A percentile compares a stretch with the other conserved stretches of the same genome.
Conservation (phyloP, 2,888 invertebrate species). For the Epiperipatus broadwayi region DNA sequence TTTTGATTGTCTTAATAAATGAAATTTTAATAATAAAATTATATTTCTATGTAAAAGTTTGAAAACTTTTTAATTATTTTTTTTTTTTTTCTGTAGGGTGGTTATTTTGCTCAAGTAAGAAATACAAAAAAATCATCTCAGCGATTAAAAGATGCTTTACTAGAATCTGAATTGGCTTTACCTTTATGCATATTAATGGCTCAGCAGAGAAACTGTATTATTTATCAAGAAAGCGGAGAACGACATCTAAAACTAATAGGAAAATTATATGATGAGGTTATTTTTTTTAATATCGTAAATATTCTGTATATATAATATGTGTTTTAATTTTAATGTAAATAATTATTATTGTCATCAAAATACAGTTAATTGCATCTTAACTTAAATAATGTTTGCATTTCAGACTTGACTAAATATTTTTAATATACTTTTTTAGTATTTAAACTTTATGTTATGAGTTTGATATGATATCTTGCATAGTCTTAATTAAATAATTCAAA, state of each 20-base stretch:
- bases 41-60: too few relatives aligned
- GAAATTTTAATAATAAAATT: too few relatives aligned
- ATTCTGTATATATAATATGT: background rate
- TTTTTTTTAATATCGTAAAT: too few relatives aligned
- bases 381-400: too few relatives aligned
- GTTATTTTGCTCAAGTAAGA: slow-evolving; percentile 87
- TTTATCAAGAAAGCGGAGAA: slow-evolving; percentile 53
- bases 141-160: slow-evolving; percentile 79
- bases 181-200: slow-evolving; percentile 82
- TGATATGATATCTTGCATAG: too few relatives aligned
- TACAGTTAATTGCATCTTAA: background rate
- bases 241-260: slow-evolving; percentile 51
- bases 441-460: too few relatives aligned
- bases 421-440: too few relatives aligned
- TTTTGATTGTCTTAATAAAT: too few relatives aligned
- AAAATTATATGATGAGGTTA: slow-evolving; percentile 43
- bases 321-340: background rate
- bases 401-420: too few relatives aligned
- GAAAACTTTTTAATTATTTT: slow-evolving; percentile 6
- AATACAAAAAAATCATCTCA: slow-evolving; percentile 89
- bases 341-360: slow-evolving; percentile 1
- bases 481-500: too few relatives aligned
- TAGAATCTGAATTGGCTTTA: slow-evolving; percentile 79
- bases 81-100: slow-evolving; percentile 45
- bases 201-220: slow-evolving; percentile 87